phyloP scores from a whole-genome alignment of 2,888 invertebrate genomes.

The Automeris io region DNA sequence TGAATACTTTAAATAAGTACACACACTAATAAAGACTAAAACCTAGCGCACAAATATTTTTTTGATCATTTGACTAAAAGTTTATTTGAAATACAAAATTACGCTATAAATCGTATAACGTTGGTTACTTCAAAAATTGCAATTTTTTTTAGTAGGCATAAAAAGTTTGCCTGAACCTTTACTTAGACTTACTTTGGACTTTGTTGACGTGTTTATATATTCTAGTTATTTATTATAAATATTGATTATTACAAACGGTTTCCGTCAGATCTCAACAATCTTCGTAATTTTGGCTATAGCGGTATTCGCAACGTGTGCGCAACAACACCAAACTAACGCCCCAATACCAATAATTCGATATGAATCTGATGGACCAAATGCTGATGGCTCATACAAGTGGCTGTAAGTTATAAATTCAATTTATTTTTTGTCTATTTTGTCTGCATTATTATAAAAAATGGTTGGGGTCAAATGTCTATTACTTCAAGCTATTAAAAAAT shows the following conservation, averaged over 20 bases:
- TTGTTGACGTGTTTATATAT: too few species aligned
- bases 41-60: too few species aligned
- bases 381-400: conserved; percentile 80
- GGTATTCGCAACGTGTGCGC: conserved; percentile 32
- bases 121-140: not conserved
- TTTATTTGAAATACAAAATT: not conserved
- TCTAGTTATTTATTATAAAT: conserved; percentile 16
- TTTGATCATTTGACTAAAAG: too few species aligned
- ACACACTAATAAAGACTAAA: too few species aligned
- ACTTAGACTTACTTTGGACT: too few species aligned
- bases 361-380: conserved; percentile 79
- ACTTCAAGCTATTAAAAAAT: too few species aligned
- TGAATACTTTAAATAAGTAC: too few species aligned
- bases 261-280: conserved; percentile 47
- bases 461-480: too few species aligned
- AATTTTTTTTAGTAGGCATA: not conserved
- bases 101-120: not conserved
- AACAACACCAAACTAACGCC: conserved; percentile 44
- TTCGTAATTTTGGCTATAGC: conserved; percentile 31
- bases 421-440: too few species aligned
- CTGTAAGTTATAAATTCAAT: too few species aligned
- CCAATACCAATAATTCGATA: conserved; percentile 78
- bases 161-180: too few species aligned
- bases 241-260: conserved; percentile 8
- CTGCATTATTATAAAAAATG: not conserved